Evolutionary conservation across 2,888 invertebrate genomes (phyloP), one percentile per base, ranked within the genome.

Genomic region (Coecobrya sp.): DNA sequence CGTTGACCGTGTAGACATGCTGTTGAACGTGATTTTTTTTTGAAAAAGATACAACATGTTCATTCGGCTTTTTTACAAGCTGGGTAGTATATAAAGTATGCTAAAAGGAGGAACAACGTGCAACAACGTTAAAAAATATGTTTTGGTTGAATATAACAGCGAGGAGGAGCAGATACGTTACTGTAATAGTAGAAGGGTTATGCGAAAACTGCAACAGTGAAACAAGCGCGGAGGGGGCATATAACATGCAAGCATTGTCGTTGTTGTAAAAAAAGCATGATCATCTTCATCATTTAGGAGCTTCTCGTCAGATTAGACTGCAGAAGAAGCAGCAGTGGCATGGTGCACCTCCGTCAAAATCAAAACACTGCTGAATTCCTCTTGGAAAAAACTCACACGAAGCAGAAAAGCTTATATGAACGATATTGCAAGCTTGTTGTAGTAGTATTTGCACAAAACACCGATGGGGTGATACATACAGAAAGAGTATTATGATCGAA

Each of bases 311-410:
- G 36, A 36, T 36, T 7, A 7, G 36, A 7, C 16, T 2, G 62
- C 62, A 0, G 8, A 8, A 5, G 62, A 25, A 7, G 19, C 62
- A 1, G 19, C 16, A 2, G 25, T 27, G 11, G 3, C 11, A 13
- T 16, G 16, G 30, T 3, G 68, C 36, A 42, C 52, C 49, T 79
- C 79, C 70, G 49, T 79, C 52, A 52, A 79, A 79, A 70, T 70
- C 52, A 52, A 79, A 79, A 79, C 79, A 76, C 36, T 52, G 79
- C 36, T 52, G 79, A 79, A 55, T 27, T 79, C 25, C 79, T 5
- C 25, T 52, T 27, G 52, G 79, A 55, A 27, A 79, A 27, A 76
- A 55, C 36, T 19, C 36, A 42, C 42, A 73, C 68, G 27, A 55
- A 79, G 52, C 27, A 5, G 8, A 36, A 27, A 42, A 36, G 19